Conservation (phyloP, 2,888 invertebrate genomes). For the Perdita meconis region DNA sequence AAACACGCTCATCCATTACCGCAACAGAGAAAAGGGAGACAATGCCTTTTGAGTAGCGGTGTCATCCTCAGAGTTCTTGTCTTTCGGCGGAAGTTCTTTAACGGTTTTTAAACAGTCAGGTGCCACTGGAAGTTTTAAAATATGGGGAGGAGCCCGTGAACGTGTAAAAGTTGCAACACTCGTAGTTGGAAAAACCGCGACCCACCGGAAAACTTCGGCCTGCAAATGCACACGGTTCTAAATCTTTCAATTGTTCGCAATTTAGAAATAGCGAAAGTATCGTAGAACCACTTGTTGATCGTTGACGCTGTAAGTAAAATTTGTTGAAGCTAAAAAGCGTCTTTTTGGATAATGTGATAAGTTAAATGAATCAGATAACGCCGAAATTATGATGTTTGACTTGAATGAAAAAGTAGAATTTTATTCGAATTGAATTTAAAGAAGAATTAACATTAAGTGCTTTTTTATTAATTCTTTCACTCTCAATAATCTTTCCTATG, state of each 20-base stretch:
- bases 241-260: constrained; percentile 13
- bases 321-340: too few relatives aligned
- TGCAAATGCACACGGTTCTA: background rate
- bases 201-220: background rate
- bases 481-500: too few relatives aligned
- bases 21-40: background rate
- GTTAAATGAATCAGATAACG: too few relatives aligned
- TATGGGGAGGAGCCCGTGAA: background rate
- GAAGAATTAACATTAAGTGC: too few relatives aligned
- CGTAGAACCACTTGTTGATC: constrained; percentile 51
- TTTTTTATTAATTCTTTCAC: too few relatives aligned
- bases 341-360: too few relatives aligned
- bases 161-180: background rate
- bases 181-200: background rate
- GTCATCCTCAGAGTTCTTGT: constrained; percentile 6
- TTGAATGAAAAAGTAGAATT: too few relatives aligned
- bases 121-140: constrained; percentile 2
- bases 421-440: too few relatives aligned
- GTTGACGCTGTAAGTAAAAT: constrained; percentile 2
- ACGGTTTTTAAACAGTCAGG: background rate
- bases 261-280: constrained; percentile 17
- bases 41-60: constrained; percentile 3
- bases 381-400: too few relatives aligned
- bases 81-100: background rate
- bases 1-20: constrained; percentile 32